Evolutionary conservation across 2,888 invertebrate genomes (phyloP).

Genomic region (Nezara viridula): DNA sequence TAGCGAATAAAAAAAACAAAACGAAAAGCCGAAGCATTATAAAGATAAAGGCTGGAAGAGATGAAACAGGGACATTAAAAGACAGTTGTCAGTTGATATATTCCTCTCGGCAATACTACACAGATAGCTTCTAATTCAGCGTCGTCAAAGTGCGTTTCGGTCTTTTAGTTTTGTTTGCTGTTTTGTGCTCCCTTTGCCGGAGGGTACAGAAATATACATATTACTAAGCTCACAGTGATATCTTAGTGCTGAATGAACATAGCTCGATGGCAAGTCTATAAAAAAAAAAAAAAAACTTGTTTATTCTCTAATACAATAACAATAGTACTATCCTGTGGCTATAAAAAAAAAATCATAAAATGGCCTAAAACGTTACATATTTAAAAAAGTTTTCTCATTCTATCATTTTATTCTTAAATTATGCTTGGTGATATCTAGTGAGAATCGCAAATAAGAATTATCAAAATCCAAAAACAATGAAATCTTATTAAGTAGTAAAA

Average conservation of each 20-base stretch:
- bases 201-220: conserved; percentile 3
- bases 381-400: not conserved
- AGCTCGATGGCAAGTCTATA: not conserved
- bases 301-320: not conserved
- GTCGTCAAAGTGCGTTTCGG: not conserved
- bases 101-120: not conserved
- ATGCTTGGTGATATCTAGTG: too few relatives aligned
- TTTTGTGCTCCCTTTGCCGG: not conserved
- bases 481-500: too few relatives aligned
- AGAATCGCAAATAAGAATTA: too few relatives aligned
- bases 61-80: conserved; percentile 31
- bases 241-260: not conserved
- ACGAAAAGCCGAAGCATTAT: not conserved
- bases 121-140: conserved; percentile 22
- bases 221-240: not conserved
- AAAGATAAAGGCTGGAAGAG: conserved; percentile 18
- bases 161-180: not conserved
- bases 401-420: too few relatives aligned
- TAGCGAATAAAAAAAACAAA: not conserved
- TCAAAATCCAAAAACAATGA: too few relatives aligned
- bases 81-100: conserved; percentile 22
- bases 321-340: not conserved
- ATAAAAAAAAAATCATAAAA: not conserved
- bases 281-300: not conserved
- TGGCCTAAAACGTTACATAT: not conserved